These are phyloP conservation scores for Pagrus major DNA, from an alignment of 2,113 vertebrate genomes.

Conservation along the genomic window DNA sequence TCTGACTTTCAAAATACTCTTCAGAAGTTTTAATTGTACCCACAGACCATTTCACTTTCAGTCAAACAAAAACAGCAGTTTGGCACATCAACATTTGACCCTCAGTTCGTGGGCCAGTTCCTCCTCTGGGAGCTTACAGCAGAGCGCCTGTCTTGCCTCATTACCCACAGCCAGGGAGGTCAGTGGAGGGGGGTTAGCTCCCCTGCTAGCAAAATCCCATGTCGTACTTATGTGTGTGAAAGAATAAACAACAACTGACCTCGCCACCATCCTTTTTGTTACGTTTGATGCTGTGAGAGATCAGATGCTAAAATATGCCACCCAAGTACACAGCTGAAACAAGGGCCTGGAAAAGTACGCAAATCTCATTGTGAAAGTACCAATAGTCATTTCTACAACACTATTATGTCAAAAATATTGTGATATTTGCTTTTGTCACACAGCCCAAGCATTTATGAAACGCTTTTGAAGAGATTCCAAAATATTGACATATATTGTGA, in stretches of 20 bases:
- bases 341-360: no score
- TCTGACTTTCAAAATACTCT: background rate
- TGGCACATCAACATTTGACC: background rate
- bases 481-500: no score
- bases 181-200: conserved; percentile 8
- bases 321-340: background rate
- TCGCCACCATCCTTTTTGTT: background rate
- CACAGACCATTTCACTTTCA: conserved; percentile 46
- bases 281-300: conserved; percentile 2
- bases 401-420: no score
- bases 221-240: conserved; percentile 4
- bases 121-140: conserved; percentile 29
- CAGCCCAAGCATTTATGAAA: no score
- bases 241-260: conserved; percentile 35
- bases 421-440: no score
- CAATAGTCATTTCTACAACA: no score
- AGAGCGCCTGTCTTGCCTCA: conserved; percentile 39
- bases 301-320: conserved; percentile 21
- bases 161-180: conserved; percentile 57
- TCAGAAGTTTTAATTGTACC: conserved; percentile 33
- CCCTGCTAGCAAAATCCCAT: conserved; percentile 35
- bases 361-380: no score
- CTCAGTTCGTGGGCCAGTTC: background rate
- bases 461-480: no score
- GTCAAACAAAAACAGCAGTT: conserved; percentile 40